Conservation (phyloP, 2,113 vertebrate genomes). For the Nanger granti region DNA sequence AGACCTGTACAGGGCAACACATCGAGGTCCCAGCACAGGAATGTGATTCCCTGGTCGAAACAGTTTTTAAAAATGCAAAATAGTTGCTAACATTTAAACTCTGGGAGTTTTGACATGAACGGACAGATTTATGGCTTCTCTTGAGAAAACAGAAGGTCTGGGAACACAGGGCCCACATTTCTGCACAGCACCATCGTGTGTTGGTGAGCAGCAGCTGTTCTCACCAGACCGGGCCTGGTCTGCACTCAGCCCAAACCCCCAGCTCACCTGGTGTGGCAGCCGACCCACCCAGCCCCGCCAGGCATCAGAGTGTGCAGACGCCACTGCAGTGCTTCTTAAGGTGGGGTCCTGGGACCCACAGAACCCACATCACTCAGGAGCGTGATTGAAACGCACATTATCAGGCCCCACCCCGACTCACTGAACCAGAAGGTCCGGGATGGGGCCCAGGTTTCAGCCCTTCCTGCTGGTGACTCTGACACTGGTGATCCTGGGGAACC, state of each 20-base stretch:
- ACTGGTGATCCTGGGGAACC: neutral
- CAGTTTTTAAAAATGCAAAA: neutral
- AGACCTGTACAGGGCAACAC: neutral
- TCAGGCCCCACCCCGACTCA: too few relatives aligned
- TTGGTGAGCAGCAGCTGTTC: neutral
- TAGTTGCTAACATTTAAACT: neutral
- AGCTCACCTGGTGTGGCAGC: neutral
- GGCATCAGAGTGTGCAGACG: neutral
- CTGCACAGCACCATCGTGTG: fast-evolving
- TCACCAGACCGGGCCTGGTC: neutral
- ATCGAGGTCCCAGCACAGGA: neutral
- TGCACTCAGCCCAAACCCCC: neutral
- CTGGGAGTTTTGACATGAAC: neutral
- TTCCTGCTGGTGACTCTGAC: too few relatives aligned
- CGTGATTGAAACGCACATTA: neutral
- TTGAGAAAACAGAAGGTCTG: neutral
- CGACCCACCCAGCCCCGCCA: neutral
- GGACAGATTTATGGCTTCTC: neutral
- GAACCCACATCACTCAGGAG: neutral
- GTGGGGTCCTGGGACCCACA: neutral
- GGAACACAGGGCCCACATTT: neutral
- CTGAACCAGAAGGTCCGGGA: neutral
- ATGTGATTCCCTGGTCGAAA: neutral
- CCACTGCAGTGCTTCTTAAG: neutral
- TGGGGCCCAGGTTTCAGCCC: too few relatives aligned